phyloP scores from a whole-genome alignment of 1,140 invertebrate genomes.

The Cecropterus lyciades region DNA sequence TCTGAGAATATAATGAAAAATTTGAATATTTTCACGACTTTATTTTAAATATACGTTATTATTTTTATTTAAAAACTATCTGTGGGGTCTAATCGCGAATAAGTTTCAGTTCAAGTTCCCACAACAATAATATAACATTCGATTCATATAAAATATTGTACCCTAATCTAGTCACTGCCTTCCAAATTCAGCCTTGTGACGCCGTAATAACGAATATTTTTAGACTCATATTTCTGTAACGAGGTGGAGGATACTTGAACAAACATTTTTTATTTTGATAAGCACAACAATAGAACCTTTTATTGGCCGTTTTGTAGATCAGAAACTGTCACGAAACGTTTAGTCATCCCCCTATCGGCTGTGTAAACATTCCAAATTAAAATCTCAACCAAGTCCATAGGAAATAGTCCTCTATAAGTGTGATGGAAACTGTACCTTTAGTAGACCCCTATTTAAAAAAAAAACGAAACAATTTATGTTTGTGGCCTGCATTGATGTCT shows the following conservation, averaged over 20 bases:
- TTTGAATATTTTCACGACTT: too few species aligned
- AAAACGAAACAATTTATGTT: neutral
- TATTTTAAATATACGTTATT: too few species aligned
- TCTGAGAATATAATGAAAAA: too few species aligned
- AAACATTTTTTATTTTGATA: conserved; percentile 69
- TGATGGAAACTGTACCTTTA: conserved; percentile 5
- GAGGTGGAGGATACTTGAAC: conserved; percentile 47
- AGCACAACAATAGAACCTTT: conserved; percentile 68
- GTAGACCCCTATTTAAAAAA: neutral
- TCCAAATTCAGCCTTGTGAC: conserved; percentile 35
- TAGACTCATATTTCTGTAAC: conserved; percentile 14
- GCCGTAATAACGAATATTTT: conserved; percentile 23
- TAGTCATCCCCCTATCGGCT: conserved; percentile 72
- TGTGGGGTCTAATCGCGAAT: conserved; percentile 54
- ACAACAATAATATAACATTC: conserved; percentile 49
- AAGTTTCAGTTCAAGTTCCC: conserved; percentile 40
- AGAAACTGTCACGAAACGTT: conserved; percentile 71
- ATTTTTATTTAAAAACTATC: conserved; percentile 26
- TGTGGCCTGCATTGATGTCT: neutral
- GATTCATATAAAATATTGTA: conserved; percentile 47
- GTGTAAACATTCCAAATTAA: conserved; percentile 69
- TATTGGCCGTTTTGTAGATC: conserved; percentile 78
- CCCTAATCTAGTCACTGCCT: conserved; percentile 37
- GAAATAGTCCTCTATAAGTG: conserved; percentile 24
- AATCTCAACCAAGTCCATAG: conserved; percentile 39